Evolutionary conservation across 2,888 invertebrate species (phyloP).

Genomic region (Aethes cnicana): DNA sequence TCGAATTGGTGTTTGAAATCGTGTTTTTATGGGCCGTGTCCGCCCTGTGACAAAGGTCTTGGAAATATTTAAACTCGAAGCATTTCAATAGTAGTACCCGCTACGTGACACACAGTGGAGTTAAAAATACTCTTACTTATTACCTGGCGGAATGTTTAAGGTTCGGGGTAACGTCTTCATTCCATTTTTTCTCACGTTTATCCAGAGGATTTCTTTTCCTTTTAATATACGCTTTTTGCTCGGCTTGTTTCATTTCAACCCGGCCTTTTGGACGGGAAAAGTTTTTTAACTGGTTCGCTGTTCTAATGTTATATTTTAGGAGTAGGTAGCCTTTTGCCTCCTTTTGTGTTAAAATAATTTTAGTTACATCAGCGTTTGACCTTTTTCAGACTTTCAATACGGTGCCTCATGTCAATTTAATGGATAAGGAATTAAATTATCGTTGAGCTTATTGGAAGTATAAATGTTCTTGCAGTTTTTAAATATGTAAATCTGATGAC

Average conservation of each 20-base stretch:
- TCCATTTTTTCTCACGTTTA: conserved; percentile 50
- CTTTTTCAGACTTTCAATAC: no score
- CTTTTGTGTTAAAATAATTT: no score
- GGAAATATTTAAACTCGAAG: background rate
- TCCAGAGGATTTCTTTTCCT: conserved; percentile 31
- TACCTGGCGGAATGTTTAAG: conserved; percentile 50
- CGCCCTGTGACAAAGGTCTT: no score
- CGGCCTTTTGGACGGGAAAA: conserved; percentile 17
- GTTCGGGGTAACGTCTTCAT: conserved; percentile 45
- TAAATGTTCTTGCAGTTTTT: no score
- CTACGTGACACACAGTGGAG: conserved; percentile 38
- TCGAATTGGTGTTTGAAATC: no score
- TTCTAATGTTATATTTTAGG: background rate
- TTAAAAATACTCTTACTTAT: conserved; percentile 54
- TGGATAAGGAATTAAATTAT: no score
- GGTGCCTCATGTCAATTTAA: no score
- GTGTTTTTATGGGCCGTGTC: no score
- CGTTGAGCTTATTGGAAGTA: no score
- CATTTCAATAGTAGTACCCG: conserved; percentile 38
- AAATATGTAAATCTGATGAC: no score
- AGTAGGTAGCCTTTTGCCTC: no score
- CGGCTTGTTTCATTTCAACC: conserved; percentile 12
- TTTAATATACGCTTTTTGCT: conserved; percentile 21
- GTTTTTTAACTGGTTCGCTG: conserved; percentile 3
- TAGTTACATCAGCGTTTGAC: no score